These are phyloP conservation scores for Ceyx margarethae DNA, from an alignment of 2,113 vertebrate genomes.

Conservation along the genomic window DNA sequence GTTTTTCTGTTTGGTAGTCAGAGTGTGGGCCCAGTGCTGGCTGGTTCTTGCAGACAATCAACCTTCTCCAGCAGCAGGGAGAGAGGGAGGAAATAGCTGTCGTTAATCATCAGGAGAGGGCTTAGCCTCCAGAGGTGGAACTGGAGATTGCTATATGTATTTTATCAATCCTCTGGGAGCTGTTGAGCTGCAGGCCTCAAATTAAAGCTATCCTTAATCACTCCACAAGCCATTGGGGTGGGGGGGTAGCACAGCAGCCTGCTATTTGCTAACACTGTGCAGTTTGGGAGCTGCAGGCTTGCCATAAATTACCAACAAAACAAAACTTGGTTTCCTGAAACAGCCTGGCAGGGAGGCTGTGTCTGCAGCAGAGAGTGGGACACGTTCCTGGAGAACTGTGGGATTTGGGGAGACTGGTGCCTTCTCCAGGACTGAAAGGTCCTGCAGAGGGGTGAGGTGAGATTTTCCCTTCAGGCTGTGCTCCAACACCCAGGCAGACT, in stretches of 20 bases:
- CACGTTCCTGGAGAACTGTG: neutral
- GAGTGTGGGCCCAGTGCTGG: neutral
- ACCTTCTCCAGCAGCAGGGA: neutral
- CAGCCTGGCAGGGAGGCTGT: neutral
- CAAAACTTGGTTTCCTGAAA: neutral
- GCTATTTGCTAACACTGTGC: neutral
- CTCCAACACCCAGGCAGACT: neutral
- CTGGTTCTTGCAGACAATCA: neutral
- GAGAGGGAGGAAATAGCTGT: slow-evolving; percentile 31
- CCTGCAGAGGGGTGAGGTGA: neutral
- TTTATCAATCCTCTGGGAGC: slow-evolving; percentile 48
- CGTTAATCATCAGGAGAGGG: slow-evolving; percentile 12
- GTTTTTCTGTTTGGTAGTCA: slow-evolving; percentile 1
- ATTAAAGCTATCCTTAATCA: slow-evolving; percentile 57
- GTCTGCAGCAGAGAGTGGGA: neutral
- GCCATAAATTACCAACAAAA: slow-evolving; percentile 16
- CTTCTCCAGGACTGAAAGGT: neutral
- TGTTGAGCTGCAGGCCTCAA: slow-evolving; percentile 31
- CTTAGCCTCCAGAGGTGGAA: neutral
- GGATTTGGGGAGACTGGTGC: neutral
- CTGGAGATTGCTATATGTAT: slow-evolving; percentile 33
- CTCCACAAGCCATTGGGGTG: neutral
- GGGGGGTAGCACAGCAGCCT: neutral
- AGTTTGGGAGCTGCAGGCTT: slow-evolving; percentile 9
- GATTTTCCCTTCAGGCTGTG: neutral